Percentiles rank a stretch among this genome's conserved stretches.
These are phyloP conservation scores for Sarcophaga carnaria DNA, from an alignment of 2,888 invertebrate genomes.

Conservation along the genomic window DNA sequence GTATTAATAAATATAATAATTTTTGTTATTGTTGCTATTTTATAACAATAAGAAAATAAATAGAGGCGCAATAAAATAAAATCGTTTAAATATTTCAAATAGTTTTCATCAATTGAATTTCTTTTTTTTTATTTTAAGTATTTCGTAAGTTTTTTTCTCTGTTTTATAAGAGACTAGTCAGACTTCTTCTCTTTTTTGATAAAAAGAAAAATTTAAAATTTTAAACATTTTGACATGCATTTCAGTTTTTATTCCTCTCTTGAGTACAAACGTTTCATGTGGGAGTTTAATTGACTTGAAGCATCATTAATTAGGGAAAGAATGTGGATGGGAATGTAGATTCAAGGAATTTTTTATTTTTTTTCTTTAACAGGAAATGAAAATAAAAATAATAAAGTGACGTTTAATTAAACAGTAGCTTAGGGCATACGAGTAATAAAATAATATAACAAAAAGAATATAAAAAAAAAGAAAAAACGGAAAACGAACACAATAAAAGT, in stretches of 20 bases:
- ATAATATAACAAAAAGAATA: too few species aligned
- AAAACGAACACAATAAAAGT: too few species aligned
- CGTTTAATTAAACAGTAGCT: too few species aligned
- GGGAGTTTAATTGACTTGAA: conserved; percentile 16
- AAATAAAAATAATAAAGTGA: not conserved
- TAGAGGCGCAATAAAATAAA: not conserved
- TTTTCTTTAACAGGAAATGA: not conserved
- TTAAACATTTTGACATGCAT: not conserved
- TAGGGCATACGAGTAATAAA: too few species aligned
- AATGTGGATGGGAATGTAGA: conserved; percentile 1
- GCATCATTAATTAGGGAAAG: conserved; percentile 47
- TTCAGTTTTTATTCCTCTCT: too few species aligned
- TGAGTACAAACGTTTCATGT: not conserved
- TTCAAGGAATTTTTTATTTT: not conserved
- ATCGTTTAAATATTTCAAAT: not conserved
- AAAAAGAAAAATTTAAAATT: not conserved
- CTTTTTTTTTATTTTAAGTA: not conserved
- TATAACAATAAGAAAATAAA: not conserved
- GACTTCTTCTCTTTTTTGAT: not conserved
- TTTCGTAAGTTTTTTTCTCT: not conserved
- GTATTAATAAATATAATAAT: not conserved
- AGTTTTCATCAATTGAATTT: not conserved
- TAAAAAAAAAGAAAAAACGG: too few species aligned
- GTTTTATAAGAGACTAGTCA: too few species aligned
- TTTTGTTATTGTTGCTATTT: not conserved